Percentiles rank a stretch among this genome's conserved stretches.
These are phyloP conservation scores for Lophotriccus pileatus DNA, from an alignment of 2,797 vertebrate species.

Conservation along the genomic window DNA sequence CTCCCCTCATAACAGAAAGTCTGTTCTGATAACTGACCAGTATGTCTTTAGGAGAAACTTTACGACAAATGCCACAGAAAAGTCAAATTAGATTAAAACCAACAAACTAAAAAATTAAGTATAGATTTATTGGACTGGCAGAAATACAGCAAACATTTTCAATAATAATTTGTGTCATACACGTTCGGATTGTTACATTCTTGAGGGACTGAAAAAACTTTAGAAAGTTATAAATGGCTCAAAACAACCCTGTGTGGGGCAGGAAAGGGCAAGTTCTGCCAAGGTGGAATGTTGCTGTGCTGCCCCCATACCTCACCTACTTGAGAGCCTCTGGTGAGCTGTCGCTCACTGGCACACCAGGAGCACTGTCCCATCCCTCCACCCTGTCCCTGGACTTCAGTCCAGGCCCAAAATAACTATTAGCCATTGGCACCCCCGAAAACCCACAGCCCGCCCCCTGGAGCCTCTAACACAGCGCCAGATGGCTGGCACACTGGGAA, in stretches of 20 bases:
- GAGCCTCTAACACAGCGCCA: background rate
- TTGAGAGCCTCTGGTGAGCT: background rate
- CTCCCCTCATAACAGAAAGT: background rate
- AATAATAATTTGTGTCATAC: background rate
- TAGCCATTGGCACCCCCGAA: background rate
- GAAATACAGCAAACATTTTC: background rate
- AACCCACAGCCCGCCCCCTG: background rate
- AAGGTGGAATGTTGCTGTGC: background rate
- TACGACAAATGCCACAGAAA: background rate
- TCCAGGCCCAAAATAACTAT: background rate
- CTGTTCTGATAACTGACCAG: background rate
- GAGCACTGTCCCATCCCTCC: background rate
- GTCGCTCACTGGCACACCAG: background rate
- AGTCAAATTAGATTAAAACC: background rate
- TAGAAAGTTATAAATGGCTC: background rate
- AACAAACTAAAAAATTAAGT: background rate
- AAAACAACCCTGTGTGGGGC: no score
- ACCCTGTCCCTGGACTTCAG: background rate
- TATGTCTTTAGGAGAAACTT: background rate
- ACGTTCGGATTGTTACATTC: background rate
- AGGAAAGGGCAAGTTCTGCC: background rate
- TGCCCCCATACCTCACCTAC: background rate
- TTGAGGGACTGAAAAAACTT: background rate
- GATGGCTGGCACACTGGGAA: background rate
- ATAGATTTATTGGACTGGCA: background rate